Evolutionary conservation across 2,113 vertebrate genomes (phyloP).

Genomic region (Ginglymostoma cirratum): DNA sequence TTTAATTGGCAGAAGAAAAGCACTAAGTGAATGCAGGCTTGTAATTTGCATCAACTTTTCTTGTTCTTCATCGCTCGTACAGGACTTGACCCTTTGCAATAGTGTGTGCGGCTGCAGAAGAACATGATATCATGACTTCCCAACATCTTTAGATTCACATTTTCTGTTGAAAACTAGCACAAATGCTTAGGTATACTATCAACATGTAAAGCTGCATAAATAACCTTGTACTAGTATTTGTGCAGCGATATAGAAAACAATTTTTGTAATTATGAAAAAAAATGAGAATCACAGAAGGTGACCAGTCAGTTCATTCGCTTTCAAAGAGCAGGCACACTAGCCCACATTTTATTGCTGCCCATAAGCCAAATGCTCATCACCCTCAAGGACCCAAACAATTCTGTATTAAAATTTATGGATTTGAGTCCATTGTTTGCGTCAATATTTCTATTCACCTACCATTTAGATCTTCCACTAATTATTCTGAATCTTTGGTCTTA

Average conservation of each 20-base stretch:
- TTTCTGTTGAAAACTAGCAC: not conserved
- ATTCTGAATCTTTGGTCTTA: not conserved
- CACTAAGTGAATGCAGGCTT: conserved; percentile 95
- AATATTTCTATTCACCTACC: not conserved
- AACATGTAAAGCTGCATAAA: not conserved
- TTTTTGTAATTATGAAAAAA: not conserved
- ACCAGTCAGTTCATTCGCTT: not conserved
- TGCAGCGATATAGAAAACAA: not conserved
- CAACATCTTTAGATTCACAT: not conserved
- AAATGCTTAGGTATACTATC: not conserved
- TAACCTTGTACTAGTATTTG: not conserved
- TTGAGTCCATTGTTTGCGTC: not conserved
- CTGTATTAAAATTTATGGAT: not conserved
- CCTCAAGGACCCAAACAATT: not conserved
- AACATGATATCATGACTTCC: not conserved
- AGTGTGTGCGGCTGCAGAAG: conserved; percentile 78
- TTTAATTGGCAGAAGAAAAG: conserved; percentile 96
- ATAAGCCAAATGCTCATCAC: not conserved
- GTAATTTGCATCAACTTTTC: conserved; percentile 98
- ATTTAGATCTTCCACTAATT: not conserved
- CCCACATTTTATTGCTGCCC: not conserved
- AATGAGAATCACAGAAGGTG: not conserved
- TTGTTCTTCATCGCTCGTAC: conserved; percentile 91
- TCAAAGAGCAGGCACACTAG: not conserved
- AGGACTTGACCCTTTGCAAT: conserved; percentile 93